Evolutionary conservation across 2,113 vertebrate genomes (phyloP).

Genomic region (Phylloscopus trochiloides): DNA sequence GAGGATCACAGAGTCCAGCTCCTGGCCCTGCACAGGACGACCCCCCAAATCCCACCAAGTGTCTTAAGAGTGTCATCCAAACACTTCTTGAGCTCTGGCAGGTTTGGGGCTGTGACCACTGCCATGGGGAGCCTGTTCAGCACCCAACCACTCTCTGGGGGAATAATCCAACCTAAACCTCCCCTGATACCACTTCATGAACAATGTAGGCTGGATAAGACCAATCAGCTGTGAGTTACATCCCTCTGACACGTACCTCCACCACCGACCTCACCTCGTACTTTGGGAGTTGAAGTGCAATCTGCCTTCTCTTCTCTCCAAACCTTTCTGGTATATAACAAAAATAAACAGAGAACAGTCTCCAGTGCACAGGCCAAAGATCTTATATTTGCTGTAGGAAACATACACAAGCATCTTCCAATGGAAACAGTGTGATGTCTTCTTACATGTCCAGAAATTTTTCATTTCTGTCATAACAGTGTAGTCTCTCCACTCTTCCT

Average conservation of each 20-base stretch:
- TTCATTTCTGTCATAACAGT: slow-evolving; percentile 56
- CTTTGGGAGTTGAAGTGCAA: background rate
- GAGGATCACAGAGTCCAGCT: background rate
- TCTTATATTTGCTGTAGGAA: slow-evolving; percentile 28
- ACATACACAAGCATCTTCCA: slow-evolving; percentile 30
- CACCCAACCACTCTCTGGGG: background rate
- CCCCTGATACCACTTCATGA: background rate
- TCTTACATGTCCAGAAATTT: slow-evolving; percentile 34
- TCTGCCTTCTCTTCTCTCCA: background rate
- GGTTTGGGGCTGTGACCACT: background rate
- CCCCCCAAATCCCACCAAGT: too few relatives aligned
- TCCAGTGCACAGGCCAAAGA: slow-evolving; percentile 20
- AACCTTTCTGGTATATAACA: background rate
- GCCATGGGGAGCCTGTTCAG: background rate
- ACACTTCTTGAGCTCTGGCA: background rate
- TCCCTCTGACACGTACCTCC: background rate
- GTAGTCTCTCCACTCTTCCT: slow-evolving; percentile 39
- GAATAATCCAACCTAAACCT: background rate
- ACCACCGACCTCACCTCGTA: accelerated
- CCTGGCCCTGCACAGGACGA: background rate
- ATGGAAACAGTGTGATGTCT: slow-evolving; percentile 44
- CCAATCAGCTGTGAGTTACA: background rate
- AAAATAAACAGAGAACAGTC: slow-evolving; percentile 18
- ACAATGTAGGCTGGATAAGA: background rate
- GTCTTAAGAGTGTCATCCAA: background rate